Percentiles rank a stretch among this genome's conserved stretches.
These are phyloP conservation scores for Boloria euphrosyne DNA, from an alignment of 2,888 invertebrate species.

Conservation along the genomic window DNA sequence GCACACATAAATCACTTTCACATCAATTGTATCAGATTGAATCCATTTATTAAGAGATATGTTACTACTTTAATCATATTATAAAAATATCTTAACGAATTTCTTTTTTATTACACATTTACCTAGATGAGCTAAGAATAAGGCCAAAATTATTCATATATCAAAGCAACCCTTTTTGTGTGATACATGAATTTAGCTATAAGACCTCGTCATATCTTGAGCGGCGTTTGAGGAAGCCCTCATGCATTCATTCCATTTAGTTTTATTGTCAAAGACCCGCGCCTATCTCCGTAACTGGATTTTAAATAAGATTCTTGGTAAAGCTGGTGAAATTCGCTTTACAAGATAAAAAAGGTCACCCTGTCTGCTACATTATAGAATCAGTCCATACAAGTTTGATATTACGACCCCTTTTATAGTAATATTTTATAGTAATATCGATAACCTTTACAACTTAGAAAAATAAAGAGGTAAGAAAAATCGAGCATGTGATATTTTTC, in stretches of 20 bases:
- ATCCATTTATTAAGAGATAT: neutral
- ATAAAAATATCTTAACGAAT: slow-evolving; percentile 41
- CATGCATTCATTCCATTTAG: slow-evolving; percentile 81
- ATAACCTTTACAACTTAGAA: slow-evolving; percentile 36
- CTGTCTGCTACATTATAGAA: slow-evolving; percentile 69
- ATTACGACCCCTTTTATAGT: slow-evolving; percentile 68
- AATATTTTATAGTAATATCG: slow-evolving; percentile 56
- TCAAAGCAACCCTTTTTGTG: slow-evolving; percentile 64
- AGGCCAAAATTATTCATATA: slow-evolving; percentile 57
- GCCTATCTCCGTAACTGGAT: slow-evolving; percentile 82
- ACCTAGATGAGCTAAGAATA: slow-evolving; percentile 54
- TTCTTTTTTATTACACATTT: slow-evolving; percentile 47
- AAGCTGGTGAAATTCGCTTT: slow-evolving; percentile 75
- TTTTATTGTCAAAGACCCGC: slow-evolving; percentile 79
- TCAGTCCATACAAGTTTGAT: slow-evolving; percentile 68
- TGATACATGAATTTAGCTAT: slow-evolving; percentile 65
- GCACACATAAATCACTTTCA: neutral
- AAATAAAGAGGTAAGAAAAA: slow-evolving; percentile 51
- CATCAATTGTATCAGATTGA: neutral
- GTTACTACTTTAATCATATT: too few species aligned
- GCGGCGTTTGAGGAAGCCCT: slow-evolving; percentile 71
- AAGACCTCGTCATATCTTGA: slow-evolving; percentile 70
- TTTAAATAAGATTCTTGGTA: slow-evolving; percentile 80
- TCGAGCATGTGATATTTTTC: slow-evolving; percentile 63
- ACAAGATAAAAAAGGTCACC: slow-evolving; percentile 80